Percentiles rank a stretch among this genome's conserved stretches.
These are phyloP conservation scores for Palloptera scutellata DNA, from an alignment of 2,888 invertebrate genomes.

Conservation along the genomic window DNA sequence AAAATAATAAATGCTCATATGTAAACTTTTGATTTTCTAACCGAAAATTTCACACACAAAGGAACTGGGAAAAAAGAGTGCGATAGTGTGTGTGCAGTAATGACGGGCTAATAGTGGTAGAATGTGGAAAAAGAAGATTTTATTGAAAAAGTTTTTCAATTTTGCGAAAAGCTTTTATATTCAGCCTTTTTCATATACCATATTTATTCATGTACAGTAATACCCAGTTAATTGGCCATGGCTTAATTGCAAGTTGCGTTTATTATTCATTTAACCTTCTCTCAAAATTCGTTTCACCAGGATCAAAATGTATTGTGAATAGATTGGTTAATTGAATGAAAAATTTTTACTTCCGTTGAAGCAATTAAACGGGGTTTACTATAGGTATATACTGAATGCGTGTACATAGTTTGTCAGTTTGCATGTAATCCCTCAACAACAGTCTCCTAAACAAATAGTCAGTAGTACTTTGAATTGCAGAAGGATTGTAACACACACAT, in stretches of 20 bases:
- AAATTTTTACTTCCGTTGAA: too few relatives aligned
- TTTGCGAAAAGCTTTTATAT: constrained; percentile 40
- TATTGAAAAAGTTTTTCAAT: constrained; percentile 62
- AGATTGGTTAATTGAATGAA: too few relatives aligned
- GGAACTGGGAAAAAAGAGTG: constrained; percentile 19
- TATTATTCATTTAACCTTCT: too few relatives aligned
- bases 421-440: constrained; percentile 1
- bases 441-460: neutral
- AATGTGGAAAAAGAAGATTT: constrained; percentile 16
- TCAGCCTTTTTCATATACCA: too few relatives aligned
- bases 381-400: neutral
- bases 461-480: neutral
- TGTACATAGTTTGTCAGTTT: neutral
- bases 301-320: too few relatives aligned
- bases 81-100: too few relatives aligned
- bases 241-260: too few relatives aligned
- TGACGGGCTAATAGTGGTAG: too few relatives aligned
- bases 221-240: too few relatives aligned
- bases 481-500: neutral
- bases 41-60: constrained; percentile 10
- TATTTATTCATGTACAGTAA: too few relatives aligned
- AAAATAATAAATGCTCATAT: constrained; percentile 24
- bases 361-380: too few relatives aligned
- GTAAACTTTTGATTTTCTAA: constrained; percentile 16
- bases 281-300: too few relatives aligned